Base-by-base conservation (phyloP, 2,113 vertebrate genomes). In the Megaleporinus macrocephalus region DNA sequence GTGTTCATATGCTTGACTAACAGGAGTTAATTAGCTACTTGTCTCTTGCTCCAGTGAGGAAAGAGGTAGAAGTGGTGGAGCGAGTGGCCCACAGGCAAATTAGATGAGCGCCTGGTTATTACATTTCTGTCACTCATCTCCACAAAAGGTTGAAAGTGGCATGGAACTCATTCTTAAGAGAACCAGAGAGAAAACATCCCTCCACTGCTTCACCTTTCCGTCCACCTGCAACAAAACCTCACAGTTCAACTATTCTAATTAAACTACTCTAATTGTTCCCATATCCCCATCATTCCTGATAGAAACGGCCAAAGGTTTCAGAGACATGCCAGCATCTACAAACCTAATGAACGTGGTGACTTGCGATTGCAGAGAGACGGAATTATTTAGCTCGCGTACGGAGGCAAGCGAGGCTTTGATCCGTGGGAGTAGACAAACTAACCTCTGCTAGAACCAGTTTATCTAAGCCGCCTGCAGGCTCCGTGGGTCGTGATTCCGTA, bases 91-190 rank as follows among this genome's bases (percentile, higher is more conserved):
- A 89, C 84, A 89, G 91, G 91, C 92, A 90, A 89, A 92, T 90
- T 89, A 92, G 92, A 94, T 89, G 90, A 92, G 89, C 88, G 90
- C 88, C 87, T 86, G 86, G 89, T 92, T 93, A 92, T 94, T 93
- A 93, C 87, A 89, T 92, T 91, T 89, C 88, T 92, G 90, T 91
- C 92, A 91, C 86, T 93, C 91, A 93, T 90, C 87, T 85, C 88
- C 26, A 87, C 82, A 88, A 86, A 83, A 80, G 62, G 57, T 80
- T 44, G 44, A 41, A 82, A n/a, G 6, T 79, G 79, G 73, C 73
- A 84, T 79, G 79, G 57, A 84, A 82, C 73, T 83, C 69, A 85
- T 68, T 81, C 84, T 76, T 71, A 26, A 71, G 30, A 72, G 16
- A 55, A 72, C 24, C 16, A 18, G 22, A 59, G 44, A 72, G 33